Conservation (phyloP, 2,113 vertebrate genomes). For the Sturnira hondurensis region DNA sequence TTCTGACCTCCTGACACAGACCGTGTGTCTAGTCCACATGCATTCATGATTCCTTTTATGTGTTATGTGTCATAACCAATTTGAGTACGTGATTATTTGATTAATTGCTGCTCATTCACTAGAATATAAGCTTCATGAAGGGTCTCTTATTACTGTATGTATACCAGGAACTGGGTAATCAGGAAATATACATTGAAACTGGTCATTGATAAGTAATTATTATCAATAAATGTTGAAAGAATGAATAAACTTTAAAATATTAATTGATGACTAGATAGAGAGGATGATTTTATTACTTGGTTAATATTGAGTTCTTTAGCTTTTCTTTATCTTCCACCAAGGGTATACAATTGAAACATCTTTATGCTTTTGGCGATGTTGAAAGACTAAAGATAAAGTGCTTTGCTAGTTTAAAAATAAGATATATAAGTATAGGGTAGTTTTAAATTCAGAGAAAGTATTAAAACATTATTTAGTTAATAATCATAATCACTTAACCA, state of each 20-base stretch:
- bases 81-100: not conserved
- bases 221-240: not conserved
- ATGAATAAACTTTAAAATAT: not conserved
- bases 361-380: not conserved
- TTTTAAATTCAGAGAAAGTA: not conserved
- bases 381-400: constrained; percentile 11
- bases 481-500: not conserved
- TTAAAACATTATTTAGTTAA: not conserved
- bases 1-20: not conserved
- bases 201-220: not conserved
- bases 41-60: not conserved
- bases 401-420: constrained; percentile 11
- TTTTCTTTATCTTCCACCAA: not conserved
- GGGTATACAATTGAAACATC: not conserved
- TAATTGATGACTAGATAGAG: not conserved
- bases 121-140: not conserved
- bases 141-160: not conserved
- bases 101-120: not conserved
- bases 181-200: not conserved
- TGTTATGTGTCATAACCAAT: not conserved
- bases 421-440: not conserved
- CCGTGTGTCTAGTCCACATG: not conserved
- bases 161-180: not conserved
- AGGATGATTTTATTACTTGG: not conserved
- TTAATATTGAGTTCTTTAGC: not conserved